Base-by-base conservation (phyloP, 2,888 invertebrate genomes). In the Hermaeophaga mercurialis region DNA sequence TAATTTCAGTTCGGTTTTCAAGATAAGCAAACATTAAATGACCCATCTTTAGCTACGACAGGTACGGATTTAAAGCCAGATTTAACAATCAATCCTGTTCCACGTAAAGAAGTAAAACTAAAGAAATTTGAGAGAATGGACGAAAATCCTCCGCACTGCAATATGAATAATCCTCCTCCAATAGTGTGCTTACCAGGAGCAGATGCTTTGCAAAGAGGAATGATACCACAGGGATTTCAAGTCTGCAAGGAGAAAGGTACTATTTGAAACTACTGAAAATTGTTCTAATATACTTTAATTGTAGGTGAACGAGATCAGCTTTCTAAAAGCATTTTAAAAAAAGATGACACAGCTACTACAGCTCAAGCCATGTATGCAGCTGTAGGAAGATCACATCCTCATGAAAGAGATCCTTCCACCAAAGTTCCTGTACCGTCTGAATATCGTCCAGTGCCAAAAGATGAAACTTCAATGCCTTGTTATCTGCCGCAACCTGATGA, bases 401-500 rank as follows among this genome's bases (percentile, higher is more conserved):
- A 9, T 15, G 17, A 38, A 4, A 9, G 26, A n/a, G 19, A 44
- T 19, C 44, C 44, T 44, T 15, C 46, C 31, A 31, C 11, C 2
- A 11, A 46, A 43, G 52, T 57, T 11, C 62, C 65, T 2, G 59
- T 61, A 22, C 63, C 61, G 8, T 59, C 59, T 24, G 56, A 52
- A 6, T 14, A 62, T 12, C 58, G 62, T 9, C 59, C 64, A 7
- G 38, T 43, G 39, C 56, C 48, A 4, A 34, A 34, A 12, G 48
- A 36, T 15, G 34, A 49, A 9, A 55, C 49, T 6, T 49, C 26
- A 12, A 58, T 62, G 0, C 64, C 63, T 3, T 81, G 81, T 41
- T 85, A 84, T 68, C 70, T 85, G 53, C 84, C 85, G 1, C 83
- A 84, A 70, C 78, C 82, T 0, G 75, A 80, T 46, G 65, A 81